A percentile compares a stretch with the other conserved stretches of the same genome.
phyloP scores from a whole-genome alignment of 2,888 invertebrate genomes.

The Zhuqinia jingwanae region DNA sequence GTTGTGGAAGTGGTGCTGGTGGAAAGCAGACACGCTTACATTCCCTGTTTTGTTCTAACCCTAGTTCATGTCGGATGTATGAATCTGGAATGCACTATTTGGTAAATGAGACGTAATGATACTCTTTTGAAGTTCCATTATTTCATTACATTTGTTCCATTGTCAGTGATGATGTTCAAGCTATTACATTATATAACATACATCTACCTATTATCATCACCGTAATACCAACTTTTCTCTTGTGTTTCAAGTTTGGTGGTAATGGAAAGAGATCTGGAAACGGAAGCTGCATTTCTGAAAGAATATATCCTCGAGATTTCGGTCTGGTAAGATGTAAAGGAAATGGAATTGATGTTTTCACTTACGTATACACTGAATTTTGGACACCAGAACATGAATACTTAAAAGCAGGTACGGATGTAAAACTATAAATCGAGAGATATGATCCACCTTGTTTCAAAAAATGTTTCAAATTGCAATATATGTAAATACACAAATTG shows the following conservation, averaged over 20 bases:
- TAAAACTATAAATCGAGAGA: too few relatives aligned
- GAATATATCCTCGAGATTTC: constrained; percentile 65
- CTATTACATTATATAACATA: too few relatives aligned
- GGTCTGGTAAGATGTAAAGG: constrained; percentile 71
- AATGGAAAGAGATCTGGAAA: constrained; percentile 53
- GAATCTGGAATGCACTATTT: constrained; percentile 54
- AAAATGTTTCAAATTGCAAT: not conserved
- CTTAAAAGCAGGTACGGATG: constrained; percentile 45
- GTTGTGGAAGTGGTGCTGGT: constrained; percentile 46
- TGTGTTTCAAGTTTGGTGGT: constrained; percentile 19
- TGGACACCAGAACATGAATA: constrained; percentile 45
- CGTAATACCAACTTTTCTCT: not conserved
- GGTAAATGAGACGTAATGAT: constrained; percentile 36
- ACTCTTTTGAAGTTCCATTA: not conserved
- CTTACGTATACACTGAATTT: constrained; percentile 70
- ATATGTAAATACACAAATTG: too few relatives aligned
- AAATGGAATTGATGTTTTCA: constrained; percentile 70
- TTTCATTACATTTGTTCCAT: too few relatives aligned
- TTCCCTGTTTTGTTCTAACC: constrained; percentile 63
- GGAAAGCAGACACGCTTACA: constrained; percentile 57
- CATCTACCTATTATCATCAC: too few relatives aligned
- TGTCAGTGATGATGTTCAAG: too few relatives aligned
- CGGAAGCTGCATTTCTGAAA: constrained; percentile 67
- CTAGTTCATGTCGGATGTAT: constrained; percentile 66
- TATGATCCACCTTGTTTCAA: too few relatives aligned